Base-by-base conservation (phyloP, 1,140 invertebrate genomes). In the Drosophila ironensis region DNA sequence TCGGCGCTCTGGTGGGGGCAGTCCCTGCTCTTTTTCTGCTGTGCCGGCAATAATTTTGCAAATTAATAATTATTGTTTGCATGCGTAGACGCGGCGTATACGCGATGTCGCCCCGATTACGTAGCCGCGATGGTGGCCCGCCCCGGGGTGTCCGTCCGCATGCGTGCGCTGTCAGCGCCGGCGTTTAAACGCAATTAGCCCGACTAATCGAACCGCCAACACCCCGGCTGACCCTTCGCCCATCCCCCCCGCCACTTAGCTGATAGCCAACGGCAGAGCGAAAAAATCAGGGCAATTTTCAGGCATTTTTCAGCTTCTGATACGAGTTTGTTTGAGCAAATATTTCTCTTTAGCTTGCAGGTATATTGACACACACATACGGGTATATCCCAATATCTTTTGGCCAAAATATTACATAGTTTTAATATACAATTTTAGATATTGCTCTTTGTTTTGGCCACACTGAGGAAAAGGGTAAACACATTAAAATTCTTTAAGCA, bases 11-110 rank as follows among this genome's bases (percentile, higher is more conserved):
- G 20, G 2, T 22, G 20, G n/a, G n/a, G n/a, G n/a, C n/a, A n/a
- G n/a, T n/a, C n/a, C n/a, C 11, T 33, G 30, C 30, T 33, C 30
- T 33, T 33, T 33, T 33, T 9, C 14, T 17, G 2, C 16, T 12
- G 3, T 22, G 4, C 11, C 11, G n/a, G 42, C 51, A 33, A 60
- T 60, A 60, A 46, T 51, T 63, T 69, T 33, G 47, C 47, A 37
- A 30, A 63, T 63, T 59, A 63, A 60, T 37, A 56, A 44, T 60
- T 28, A 47, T 60, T 38, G 59, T 59, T 47, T 63, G 52, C 56
- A 33, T 61, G 38, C 12, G 56, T 16, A 3, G 9, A 17, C 51
- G 56, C 35, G 51, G 52, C 56, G 56, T 60, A 60, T 57, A 22
- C 20, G 56, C 51, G 56, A 47, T 56, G 28, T 11, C n/a, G 2